phyloP scores from a whole-genome alignment of 2,113 vertebrate genomes.

The Myotis brandtii region DNA sequence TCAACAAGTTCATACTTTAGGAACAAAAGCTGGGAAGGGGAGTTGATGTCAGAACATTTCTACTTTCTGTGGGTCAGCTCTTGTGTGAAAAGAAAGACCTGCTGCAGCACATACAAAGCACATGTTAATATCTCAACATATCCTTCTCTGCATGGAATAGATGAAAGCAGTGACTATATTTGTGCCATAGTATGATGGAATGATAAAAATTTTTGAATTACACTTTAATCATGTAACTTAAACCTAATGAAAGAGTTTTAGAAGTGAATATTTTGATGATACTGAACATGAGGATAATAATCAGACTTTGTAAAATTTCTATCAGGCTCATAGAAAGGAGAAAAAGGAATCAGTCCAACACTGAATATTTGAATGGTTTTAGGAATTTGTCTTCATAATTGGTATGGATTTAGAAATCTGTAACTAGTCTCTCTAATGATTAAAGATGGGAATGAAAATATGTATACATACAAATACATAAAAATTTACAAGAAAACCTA shows the following conservation, averaged over 20 bases:
- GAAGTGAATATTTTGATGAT: not conserved
- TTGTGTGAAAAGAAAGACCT: not conserved
- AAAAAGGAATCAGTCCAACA: not conserved
- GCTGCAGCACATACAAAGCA: not conserved
- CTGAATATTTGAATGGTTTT: not conserved
- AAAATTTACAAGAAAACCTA: not conserved
- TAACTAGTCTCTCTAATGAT: not conserved
- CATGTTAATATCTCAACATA: not conserved
- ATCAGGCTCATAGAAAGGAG: not conserved
- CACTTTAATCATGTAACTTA: not conserved
- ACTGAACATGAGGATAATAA: conserved; percentile 16
- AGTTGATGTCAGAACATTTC: not conserved
- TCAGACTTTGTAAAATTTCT: not conserved
- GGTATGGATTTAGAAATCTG: not conserved
- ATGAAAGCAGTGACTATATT: not conserved
- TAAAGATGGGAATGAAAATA: conserved; percentile 29
- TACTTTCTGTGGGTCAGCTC: not conserved
- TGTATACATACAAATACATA: not conserved
- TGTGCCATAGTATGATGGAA: not conserved
- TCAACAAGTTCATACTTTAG: not conserved
- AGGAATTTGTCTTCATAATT: not conserved
- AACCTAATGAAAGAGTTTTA: not conserved
- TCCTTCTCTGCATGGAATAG: not conserved
- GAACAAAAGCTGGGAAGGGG: not conserved
- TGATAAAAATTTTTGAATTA: not conserved